Base-by-base conservation (phyloP, 2,113 vertebrate species). In the Proterorhinus semilunaris region DNA sequence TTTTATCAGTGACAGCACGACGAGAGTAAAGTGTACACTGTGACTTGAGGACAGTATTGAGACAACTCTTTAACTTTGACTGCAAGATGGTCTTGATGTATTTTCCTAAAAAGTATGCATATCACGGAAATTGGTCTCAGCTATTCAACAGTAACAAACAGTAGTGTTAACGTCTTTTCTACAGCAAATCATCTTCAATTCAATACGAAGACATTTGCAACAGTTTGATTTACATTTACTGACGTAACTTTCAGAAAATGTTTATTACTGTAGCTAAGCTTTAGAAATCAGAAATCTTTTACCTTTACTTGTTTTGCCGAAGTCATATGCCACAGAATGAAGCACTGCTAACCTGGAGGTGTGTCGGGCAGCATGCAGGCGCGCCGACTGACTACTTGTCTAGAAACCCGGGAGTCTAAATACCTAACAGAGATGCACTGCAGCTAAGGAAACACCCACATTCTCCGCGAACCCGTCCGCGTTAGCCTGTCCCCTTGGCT, bases 1-100 rank as follows among this genome's bases (percentile, higher is more conserved):
- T 91, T 89, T 58, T 81, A 71, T 86, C 71, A 78, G 69, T 88
- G 62, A 77, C 21, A n/a, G 67, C 75, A 73, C 69, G 69, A 78
- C 72, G 70, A 61, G 45, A 71, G 65, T 71, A 50, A 68, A 61
- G 65, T 45, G 68, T 69, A 65, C 81, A 70, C 65, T 55, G 54
- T 17, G 8, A 83, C 79, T 48, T 61, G 78, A 45, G 58, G 42
- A n/a, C 65, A 8, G 10, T 8, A 15, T 13, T 76, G 3, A 36
- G 62, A 71, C 68, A 73, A 66, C 66, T 43, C 71, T 76, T 59
- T 42, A 66, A 49, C 51, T 75, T 8, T 4, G 15, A 27, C 49
- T 63, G 49, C 21, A 72, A 13, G 21, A 59, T 65, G 76, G 50
- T 55, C 72, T 36, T 36, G 27, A 36, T 36, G 27, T 36, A 36